Evolutionary conservation across 1,140 invertebrate genomes (phyloP), one percentile per base, ranked within the genome.

Genomic region (Hycleus cichorii): DNA sequence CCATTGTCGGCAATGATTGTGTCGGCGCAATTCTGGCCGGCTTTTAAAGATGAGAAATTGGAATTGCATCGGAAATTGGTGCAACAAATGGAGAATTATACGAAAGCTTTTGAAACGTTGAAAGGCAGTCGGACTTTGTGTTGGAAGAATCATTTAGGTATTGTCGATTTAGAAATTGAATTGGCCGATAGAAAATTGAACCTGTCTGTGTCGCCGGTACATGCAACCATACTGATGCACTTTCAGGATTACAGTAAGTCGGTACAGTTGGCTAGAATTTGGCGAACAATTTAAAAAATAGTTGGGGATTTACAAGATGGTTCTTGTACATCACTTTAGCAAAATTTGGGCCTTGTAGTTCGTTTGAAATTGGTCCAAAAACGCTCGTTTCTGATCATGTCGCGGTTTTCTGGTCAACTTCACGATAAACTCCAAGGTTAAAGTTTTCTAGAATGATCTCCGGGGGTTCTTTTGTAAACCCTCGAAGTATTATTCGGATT

Each of bases 11-110:
- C 91, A 2, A 84, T 97, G 69, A 94, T 98, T 59, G 76, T 99
- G 7, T 98, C 95, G 0, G 91, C 93, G n/a, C 94, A 98, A 70
- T 99, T 98, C 79, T 99, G 97, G 97, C 96, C 97, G 1, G 83
- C 89, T 12, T 93, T 98, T 59, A 92, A 97, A 72, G 93, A 96
- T 72, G 94, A 97, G 76, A 92, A 88, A 64, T 77, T 98, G 5
- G 87, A 93, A 66, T 71, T 98, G 39, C 94, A 94, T 3, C 78
- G 82, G 25, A 77, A 85, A 65, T 83, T 98, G 38, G 85, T 90
- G 68, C 78, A 86, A 58, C 87, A 91, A 67, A 81, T 98, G 52
- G 84, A 91, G 45, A 83, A 83, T 56, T 99, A 94, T 67, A 95
- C 92, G 0, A 93, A 91, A 70, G 85, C 86, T 2, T 99, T 93